These are phyloP conservation scores for Grus americana DNA, from an alignment of 2,113 vertebrate species.

Conservation along the genomic window DNA sequence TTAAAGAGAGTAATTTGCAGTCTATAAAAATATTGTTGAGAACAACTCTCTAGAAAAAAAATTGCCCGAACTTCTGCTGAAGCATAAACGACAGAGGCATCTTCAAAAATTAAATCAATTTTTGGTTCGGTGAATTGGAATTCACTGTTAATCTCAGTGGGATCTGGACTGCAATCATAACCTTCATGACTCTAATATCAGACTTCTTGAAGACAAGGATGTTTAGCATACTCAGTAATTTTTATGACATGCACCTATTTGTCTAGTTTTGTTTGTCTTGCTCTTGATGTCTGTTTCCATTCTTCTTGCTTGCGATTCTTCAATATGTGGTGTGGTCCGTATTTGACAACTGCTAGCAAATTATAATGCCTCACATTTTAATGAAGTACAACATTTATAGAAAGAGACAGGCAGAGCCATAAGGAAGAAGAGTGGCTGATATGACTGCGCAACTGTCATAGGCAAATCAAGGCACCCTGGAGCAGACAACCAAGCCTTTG, in stretches of 20 bases:
- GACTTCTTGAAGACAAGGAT: neutral
- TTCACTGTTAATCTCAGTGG: neutral
- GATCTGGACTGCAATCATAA: neutral
- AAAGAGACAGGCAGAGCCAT: neutral
- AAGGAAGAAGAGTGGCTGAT: neutral
- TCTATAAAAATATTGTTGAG: neutral
- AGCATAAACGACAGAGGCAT: neutral
- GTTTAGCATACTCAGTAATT: neutral
- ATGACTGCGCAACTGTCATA: neutral
- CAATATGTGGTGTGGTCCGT: accelerated
- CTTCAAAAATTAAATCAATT: slow-evolving; percentile 27
- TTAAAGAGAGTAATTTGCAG: neutral
- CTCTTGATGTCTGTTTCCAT: neutral
- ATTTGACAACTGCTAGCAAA: neutral
- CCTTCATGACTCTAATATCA: neutral
- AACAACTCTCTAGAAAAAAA: neutral
- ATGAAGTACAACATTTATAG: neutral
- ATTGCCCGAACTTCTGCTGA: neutral
- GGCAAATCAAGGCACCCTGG: neutral
- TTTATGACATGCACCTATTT: neutral
- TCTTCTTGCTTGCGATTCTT: neutral
- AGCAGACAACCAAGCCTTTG: neutral
- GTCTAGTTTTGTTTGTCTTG: neutral
- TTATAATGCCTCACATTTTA: neutral
- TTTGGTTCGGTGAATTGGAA: neutral